A percentile compares a stretch with the other conserved stretches of the same genome.
These are phyloP conservation scores for Gorsachius goisagi DNA, from an alignment of 2,113 vertebrate genomes.

Conservation along the genomic window DNA sequence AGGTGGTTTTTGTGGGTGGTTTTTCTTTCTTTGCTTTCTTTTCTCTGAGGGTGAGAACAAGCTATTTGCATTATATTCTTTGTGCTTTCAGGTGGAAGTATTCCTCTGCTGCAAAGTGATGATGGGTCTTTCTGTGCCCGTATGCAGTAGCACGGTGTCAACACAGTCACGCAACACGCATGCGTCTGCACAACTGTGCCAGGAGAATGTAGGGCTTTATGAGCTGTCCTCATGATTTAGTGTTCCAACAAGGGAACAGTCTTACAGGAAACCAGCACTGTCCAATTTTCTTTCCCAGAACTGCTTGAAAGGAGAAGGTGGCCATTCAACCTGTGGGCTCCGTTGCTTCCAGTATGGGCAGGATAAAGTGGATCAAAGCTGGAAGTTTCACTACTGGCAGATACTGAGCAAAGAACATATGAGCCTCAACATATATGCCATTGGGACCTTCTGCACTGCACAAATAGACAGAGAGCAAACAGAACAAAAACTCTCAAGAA, in stretches of 20 bases:
- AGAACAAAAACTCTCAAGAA: neutral
- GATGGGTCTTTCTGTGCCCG: neutral
- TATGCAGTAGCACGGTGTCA: neutral
- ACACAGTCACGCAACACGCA: neutral
- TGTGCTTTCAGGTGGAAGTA: neutral
- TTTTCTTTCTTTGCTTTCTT: neutral
- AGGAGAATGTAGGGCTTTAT: neutral
- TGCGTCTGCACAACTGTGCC: rapidly evolving
- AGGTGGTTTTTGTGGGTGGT: neutral
- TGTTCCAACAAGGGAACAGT: neutral
- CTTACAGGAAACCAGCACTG: neutral
- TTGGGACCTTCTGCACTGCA: neutral
- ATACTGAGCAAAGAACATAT: neutral
- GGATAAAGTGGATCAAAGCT: neutral
- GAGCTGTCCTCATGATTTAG: neutral
- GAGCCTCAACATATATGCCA: neutral
- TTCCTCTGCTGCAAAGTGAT: neutral
- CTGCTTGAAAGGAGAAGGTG: neutral
- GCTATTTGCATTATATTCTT: neutral
- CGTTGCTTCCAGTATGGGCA: neutral
- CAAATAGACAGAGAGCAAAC: neutral
- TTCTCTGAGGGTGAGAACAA: neutral
- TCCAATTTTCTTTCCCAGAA: neutral
- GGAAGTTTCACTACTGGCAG: neutral
- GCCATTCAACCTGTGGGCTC: neutral